Base-by-base conservation (phyloP, 2,888 invertebrate genomes). In the Salticus scenicus region DNA sequence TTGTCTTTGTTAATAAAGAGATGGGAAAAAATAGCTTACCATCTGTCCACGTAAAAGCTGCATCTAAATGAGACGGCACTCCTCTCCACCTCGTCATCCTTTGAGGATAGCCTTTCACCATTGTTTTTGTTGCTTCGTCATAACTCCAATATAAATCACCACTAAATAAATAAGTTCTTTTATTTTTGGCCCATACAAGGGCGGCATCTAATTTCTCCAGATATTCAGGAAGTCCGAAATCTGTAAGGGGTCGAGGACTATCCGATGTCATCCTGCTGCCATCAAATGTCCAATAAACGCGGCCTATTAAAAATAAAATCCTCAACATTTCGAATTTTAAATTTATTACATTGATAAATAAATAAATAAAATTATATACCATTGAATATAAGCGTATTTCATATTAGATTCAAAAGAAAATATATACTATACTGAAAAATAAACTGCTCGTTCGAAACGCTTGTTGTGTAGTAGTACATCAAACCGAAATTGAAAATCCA, bases 71-170 rank as follows among this genome's bases (percentile, higher is more conserved):
- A n/a, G n/a, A n/a, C 89, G 95, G 94, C 1, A 96, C 96, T 1
- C 98, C 98, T 89, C 94, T 94, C 96, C 98, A 98, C 93, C 97
- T 96, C 77, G 94, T 94, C 95, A 98, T 98, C 90, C 97, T 95
- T 71, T 98, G 93, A 0, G 98, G 98, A 92, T 98, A 98, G 92
- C 97, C 97, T 81, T 95, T 92, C 90, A 98, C 98, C 33, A 98
- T 87, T 14, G 41, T 63, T 24, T 82, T 72, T 1, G 70, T 78
- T 1, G 47, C 51, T 28, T 94, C 94, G 89, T 95, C 93, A 88
- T 92, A 95, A 69, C 94, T 92, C 95, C 95, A 95, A 91, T 94
- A 95, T 89, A 93, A 89, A 87, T 94, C 93, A 57, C 93, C 93
- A 88, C 94, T 94, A 88, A 92, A 91, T 70, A 92, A 89, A 89